Conservation (phyloP, 1,140 invertebrate species). For the Agraylea sexmaculata region DNA sequence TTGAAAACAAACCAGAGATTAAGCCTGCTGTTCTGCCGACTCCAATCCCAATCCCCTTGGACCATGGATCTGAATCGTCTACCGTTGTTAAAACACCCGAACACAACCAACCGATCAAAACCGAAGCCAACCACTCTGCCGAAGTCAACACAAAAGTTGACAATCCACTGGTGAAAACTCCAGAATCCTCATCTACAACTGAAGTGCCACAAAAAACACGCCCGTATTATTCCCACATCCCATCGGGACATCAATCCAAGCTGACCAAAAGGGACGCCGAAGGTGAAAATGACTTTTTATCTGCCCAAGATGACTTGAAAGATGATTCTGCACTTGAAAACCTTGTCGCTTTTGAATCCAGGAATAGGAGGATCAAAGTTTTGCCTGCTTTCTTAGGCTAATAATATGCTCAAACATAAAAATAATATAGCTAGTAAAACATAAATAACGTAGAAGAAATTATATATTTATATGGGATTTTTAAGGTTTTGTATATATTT, state of each 20-base stretch:
- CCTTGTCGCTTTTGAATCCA: conserved; percentile 6
- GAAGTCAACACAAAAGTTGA: no score
- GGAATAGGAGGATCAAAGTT: conserved; percentile 14
- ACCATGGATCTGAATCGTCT: no score
- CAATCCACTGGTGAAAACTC: no score
- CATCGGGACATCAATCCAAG: neutral
- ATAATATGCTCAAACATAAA: neutral
- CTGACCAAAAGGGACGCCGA: neutral
- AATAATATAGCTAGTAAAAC: neutral
- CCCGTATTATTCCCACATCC: neutral
- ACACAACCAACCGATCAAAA: no score
- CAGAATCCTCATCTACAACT: neutral
- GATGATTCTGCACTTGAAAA: conserved; percentile 5
- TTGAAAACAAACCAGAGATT: no score
- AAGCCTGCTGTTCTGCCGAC: no score
- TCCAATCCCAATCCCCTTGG: no score
- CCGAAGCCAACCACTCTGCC: no score
- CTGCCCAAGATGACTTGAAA: conserved; percentile 3
- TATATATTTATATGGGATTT: no score
- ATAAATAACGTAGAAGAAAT: no score
- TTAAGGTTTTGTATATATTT: no score
- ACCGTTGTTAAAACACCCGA: no score
- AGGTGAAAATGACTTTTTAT: conserved; percentile 6
- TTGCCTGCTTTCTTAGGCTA: conserved; percentile 18
- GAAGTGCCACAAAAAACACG: neutral